phyloP scores from a whole-genome alignment of 1,140 invertebrate species.

The Piezodorus guildinii region DNA sequence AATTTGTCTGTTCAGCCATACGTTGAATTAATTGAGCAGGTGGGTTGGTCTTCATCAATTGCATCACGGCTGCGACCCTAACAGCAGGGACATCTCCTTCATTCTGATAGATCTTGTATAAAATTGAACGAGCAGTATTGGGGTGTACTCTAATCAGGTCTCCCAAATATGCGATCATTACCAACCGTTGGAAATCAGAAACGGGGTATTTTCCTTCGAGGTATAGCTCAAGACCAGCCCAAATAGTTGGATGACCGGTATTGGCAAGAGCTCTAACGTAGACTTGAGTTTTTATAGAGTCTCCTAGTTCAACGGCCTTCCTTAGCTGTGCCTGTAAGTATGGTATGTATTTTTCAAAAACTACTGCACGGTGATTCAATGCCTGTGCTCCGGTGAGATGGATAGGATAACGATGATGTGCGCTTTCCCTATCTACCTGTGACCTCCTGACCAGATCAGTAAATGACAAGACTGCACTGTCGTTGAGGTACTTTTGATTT shows the following conservation, averaged over 20 bases:
- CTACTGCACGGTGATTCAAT: constrained; percentile 33
- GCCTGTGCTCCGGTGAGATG: constrained; percentile 44
- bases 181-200: constrained; percentile 44
- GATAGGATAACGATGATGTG: constrained; percentile 46
- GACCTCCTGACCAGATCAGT: constrained; percentile 42
- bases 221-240: constrained; percentile 48
- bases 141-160: constrained; percentile 38
- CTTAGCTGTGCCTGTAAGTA: constrained; percentile 40
- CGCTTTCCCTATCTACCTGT: constrained; percentile 40
- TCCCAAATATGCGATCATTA: constrained; percentile 45
- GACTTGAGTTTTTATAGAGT: constrained; percentile 43
- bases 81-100: constrained; percentile 46
- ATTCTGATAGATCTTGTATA: constrained; percentile 54
- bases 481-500: constrained; percentile 37
- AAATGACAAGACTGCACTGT: constrained; percentile 42
- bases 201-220: constrained; percentile 41
- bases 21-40: constrained; percentile 46
- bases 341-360: constrained; percentile 43
- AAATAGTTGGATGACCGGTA: constrained; percentile 43
- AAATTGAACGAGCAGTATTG: constrained; percentile 37
- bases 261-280: constrained; percentile 49
- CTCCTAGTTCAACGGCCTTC: constrained; percentile 36
- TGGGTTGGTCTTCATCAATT: constrained; percentile 44
- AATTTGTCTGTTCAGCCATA: constrained; percentile 52
- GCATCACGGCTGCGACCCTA: constrained; percentile 46